These are phyloP conservation scores for Labeo rohita DNA, from an alignment of 2,113 vertebrate species.

Conservation along the genomic window DNA sequence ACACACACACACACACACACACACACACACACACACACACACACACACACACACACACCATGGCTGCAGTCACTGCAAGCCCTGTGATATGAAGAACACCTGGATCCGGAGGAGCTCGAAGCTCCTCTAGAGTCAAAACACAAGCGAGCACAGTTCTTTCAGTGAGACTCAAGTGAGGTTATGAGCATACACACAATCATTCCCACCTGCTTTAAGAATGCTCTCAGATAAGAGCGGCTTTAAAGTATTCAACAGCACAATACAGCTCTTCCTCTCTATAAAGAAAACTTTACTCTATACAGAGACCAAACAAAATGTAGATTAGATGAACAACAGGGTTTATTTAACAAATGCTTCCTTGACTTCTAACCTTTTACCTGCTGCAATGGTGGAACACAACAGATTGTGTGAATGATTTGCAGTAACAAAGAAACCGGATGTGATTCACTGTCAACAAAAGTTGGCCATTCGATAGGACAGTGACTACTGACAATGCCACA, in stretches of 20 bases:
- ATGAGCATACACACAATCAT: slow-evolving; percentile 16
- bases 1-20: slow-evolving; percentile 50
- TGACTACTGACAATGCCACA: neutral
- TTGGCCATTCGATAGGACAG: neutral
- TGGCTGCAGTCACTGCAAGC: slow-evolving; percentile 62
- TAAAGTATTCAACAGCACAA: slow-evolving; percentile 1
- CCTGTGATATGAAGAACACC: slow-evolving; percentile 76
- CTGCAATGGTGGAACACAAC: neutral
- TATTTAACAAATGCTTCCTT: neutral
- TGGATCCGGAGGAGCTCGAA: slow-evolving; percentile 69
- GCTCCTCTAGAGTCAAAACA: slow-evolving; percentile 48
- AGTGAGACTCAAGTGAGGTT: neutral
- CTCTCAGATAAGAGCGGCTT: slow-evolving; percentile 24
- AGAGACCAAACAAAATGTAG: neutral
- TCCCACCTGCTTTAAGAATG: slow-evolving; percentile 44
- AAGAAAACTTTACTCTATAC: neutral
- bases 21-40: slow-evolving; percentile 26
- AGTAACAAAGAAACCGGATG: neutral
- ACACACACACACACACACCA: slow-evolving; percentile 50
- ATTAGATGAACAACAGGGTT: slow-evolving; percentile 11
- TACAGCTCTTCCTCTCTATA: neutral
- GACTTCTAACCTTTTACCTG: neutral
- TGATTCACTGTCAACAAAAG: neutral
- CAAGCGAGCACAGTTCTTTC: slow-evolving; percentile 11
- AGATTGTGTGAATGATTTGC: neutral